Evolutionary conservation across 2,797 vertebrate species (phyloP).

Genomic region (Dendrocincla tyrannina): DNA sequence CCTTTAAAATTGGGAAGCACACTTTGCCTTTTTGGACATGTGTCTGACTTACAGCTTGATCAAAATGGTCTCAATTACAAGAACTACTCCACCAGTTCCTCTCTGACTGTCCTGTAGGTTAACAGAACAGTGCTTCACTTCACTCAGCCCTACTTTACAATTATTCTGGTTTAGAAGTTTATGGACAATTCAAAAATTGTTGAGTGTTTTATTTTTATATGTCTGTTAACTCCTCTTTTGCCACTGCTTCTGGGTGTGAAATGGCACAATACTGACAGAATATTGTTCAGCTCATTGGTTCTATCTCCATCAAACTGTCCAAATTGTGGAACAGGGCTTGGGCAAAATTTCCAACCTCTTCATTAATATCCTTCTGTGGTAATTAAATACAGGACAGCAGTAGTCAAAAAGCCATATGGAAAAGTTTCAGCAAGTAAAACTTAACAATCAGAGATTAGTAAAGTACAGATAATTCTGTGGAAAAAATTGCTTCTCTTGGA

Average conservation of each 20-base stretch:
- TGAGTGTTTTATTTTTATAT: not conserved
- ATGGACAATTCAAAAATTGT: not conserved
- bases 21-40: not conserved
- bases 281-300: not conserved
- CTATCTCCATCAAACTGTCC: slow-evolving; percentile 3
- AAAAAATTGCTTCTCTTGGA: slow-evolving; percentile 52
- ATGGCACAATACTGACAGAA: not conserved
- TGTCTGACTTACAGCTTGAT: not conserved
- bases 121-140: not conserved
- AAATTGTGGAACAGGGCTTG: not conserved
- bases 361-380: slow-evolving; percentile 49
- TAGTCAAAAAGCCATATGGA: slow-evolving; percentile 46
- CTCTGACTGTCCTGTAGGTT: not conserved
- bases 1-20: not conserved
- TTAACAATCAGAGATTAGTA: slow-evolving; percentile 54
- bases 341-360: slow-evolving; percentile 26
- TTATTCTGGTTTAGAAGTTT: not conserved
- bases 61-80: not conserved
- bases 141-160: not conserved
- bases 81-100: not conserved
- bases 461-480: slow-evolving; percentile 49
- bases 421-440: slow-evolving; percentile 53
- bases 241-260: not conserved
- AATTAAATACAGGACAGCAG: slow-evolving; percentile 66
- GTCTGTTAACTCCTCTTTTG: slow-evolving; percentile 7